Conservation (phyloP, 2,113 vertebrate genomes). For the Poeciliopsis turrubarensis region DNA sequence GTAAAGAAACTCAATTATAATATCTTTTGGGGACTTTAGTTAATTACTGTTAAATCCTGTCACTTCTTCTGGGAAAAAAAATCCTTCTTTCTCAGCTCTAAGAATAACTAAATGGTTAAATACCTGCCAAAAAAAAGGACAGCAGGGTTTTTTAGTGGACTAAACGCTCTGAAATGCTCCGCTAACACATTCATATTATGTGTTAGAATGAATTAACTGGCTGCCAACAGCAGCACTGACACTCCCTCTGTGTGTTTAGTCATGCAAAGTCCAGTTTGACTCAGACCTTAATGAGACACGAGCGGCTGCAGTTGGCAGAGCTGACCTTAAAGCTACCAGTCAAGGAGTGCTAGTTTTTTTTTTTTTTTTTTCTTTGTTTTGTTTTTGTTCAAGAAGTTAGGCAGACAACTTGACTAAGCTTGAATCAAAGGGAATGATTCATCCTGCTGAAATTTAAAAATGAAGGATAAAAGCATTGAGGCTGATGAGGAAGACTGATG, state of each 20-base stretch:
- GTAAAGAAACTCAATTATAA: neutral
- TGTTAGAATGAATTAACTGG: conserved; percentile 57
- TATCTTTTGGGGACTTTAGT: neutral
- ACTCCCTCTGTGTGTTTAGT: conserved; percentile 32
- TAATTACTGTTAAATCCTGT: neutral
- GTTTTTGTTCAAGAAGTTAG: neutral
- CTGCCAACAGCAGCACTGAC: conserved; percentile 52
- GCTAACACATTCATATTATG: conserved; percentile 61
- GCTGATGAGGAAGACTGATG: conserved; percentile 43
- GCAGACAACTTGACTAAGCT: neutral
- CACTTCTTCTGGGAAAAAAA: conserved; percentile 22
- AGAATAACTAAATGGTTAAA: conserved; percentile 52
- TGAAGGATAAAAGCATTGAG: conserved; percentile 27
- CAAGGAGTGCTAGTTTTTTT: neutral
- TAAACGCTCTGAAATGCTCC: conserved; percentile 42
- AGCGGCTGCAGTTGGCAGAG: conserved; percentile 5
- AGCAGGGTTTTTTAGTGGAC: conserved; percentile 50
- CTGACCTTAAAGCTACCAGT: conserved; percentile 16
- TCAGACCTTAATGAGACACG: conserved; percentile 9
- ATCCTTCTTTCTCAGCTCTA: conserved; percentile 21
- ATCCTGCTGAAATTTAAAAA: conserved; percentile 26
- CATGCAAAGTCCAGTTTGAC: conserved; percentile 26
- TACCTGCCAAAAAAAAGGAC: conserved; percentile 52
- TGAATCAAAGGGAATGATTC: conserved; percentile 24
- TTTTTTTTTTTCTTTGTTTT: neutral